Percentiles rank a stretch among this genome's conserved stretches.
phyloP scores from a whole-genome alignment of 2,888 invertebrate genomes.

The Drosophila nigritarsus region DNA sequence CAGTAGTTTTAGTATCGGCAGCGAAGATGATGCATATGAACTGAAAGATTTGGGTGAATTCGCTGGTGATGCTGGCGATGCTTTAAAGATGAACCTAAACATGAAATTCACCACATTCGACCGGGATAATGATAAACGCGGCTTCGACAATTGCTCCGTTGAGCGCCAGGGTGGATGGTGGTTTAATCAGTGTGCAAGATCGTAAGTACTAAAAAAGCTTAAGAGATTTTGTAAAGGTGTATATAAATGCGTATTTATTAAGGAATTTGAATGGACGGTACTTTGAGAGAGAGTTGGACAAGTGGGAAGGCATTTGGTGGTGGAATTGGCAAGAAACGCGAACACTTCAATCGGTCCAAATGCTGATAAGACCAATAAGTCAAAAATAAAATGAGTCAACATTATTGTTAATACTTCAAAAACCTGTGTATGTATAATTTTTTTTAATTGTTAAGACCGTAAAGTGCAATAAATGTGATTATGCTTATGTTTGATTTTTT shows the following conservation, averaged over 20 bases:
- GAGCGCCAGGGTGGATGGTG: constrained; percentile 48
- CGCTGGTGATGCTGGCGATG: constrained; percentile 46
- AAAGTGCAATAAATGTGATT: neutral
- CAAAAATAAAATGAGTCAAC: neutral
- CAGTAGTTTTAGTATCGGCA: constrained; percentile 32
- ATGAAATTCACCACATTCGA: constrained; percentile 54
- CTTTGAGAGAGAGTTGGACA: constrained; percentile 32
- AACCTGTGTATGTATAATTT: neutral
- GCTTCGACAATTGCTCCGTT: constrained; percentile 37
- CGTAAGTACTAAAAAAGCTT: constrained; percentile 31
- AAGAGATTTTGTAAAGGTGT: neutral
- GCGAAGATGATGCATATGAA: constrained; percentile 30
- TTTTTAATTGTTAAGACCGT: neutral
- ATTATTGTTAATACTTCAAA: neutral
- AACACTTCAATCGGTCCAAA: constrained; percentile 34
- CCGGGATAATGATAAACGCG: constrained; percentile 41
- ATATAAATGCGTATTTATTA: neutral
- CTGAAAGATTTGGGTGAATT: constrained; percentile 27
- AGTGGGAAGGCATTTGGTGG: constrained; percentile 52
- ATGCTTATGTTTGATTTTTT: neutral
- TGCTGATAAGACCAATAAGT: constrained; percentile 39
- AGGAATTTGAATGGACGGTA: constrained; percentile 51
- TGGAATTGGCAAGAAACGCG: constrained; percentile 43
- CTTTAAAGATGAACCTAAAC: constrained; percentile 21
- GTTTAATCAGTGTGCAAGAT: constrained; percentile 45